Conservation (phyloP, 2,113 vertebrate genomes). For the Indicator maculatus region DNA sequence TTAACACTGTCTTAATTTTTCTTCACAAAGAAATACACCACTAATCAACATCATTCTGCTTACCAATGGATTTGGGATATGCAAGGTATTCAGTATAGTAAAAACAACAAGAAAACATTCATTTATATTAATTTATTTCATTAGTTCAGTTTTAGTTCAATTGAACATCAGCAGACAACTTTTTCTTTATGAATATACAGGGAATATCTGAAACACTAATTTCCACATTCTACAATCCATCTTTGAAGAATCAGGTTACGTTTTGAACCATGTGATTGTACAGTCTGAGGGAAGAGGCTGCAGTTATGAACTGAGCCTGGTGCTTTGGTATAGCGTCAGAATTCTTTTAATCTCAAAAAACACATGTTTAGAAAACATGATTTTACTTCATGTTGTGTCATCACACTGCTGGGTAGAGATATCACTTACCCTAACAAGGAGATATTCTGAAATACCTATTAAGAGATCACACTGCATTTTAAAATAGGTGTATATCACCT, state of each 20-base stretch:
- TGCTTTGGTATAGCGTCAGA: neutral
- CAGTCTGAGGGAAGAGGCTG: neutral
- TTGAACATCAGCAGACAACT: conserved; percentile 61
- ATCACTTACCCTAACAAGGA: neutral
- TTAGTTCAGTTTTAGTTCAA: conserved; percentile 48
- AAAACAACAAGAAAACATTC: conserved; percentile 1
- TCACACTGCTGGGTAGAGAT: neutral
- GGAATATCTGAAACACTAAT: neutral
- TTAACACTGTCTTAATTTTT: too few relatives aligned
- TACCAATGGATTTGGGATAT: neutral
- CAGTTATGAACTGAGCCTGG: neutral
- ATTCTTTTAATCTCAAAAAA: conserved; percentile 7
- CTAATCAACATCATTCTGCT: neutral
- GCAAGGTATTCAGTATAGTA: neutral
- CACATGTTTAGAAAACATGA: neutral
- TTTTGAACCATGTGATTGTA: neutral
- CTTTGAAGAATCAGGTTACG: neutral
- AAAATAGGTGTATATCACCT: neutral
- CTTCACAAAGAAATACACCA: too few relatives aligned
- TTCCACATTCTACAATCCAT: neutral
- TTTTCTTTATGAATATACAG: conserved; percentile 37
- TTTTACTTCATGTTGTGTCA: neutral
- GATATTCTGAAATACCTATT: neutral
- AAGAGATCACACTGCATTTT: conserved; percentile 27
- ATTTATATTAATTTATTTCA: conserved; percentile 63